A percentile compares a stretch with the other conserved stretches of the same genome.
phyloP scores from a whole-genome alignment of 2,888 invertebrate species.

The Stratiomys singularior region DNA sequence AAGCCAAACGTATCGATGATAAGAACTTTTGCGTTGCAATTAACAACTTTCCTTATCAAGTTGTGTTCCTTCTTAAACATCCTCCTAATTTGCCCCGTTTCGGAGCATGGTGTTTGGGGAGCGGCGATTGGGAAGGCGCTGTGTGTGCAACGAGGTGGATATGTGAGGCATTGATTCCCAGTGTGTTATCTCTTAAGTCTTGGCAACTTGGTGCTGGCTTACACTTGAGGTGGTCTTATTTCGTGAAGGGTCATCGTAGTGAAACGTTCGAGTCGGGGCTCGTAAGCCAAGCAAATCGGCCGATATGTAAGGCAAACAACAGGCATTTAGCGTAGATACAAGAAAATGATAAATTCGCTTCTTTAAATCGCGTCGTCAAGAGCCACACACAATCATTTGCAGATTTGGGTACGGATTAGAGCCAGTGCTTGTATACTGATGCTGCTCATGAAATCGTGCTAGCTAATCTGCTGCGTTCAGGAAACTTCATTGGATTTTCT shows the following conservation, averaged over 20 bases:
- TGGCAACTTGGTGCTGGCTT: background rate
- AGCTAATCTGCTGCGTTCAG: too few relatives aligned
- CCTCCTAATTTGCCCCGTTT: slow-evolving; percentile 19
- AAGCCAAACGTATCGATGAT: slow-evolving; percentile 7
- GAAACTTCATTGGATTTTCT: too few relatives aligned
- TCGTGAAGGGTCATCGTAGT: background rate
- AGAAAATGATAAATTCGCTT: slow-evolving; percentile 50
- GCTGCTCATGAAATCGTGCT: too few relatives aligned
- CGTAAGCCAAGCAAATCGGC: slow-evolving; percentile 47
- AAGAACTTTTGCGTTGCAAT: slow-evolving; percentile 31
- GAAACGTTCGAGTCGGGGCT: background rate
- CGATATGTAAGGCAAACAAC: slow-evolving; percentile 52
- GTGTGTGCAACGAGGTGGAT: background rate
- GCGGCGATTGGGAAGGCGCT: background rate
- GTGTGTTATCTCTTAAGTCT: slow-evolving; percentile 10
- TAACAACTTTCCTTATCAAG: slow-evolving; percentile 43
- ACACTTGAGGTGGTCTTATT: background rate
- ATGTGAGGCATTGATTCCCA: slow-evolving; percentile 13
- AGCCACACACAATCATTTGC: slow-evolving; percentile 46
- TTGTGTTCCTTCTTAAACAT: slow-evolving; percentile 12
- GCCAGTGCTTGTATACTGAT: slow-evolving; percentile 2
- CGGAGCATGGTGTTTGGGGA: background rate
- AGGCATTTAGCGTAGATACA: slow-evolving; percentile 52
- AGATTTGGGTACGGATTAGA: background rate
- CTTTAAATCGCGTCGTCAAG: slow-evolving; percentile 39